Percentiles rank a stretch among this genome's conserved stretches.
Conservation (phyloP, 92 coral and sea anemone genomes). For the Epizoanthus illoricatus region DNA sequence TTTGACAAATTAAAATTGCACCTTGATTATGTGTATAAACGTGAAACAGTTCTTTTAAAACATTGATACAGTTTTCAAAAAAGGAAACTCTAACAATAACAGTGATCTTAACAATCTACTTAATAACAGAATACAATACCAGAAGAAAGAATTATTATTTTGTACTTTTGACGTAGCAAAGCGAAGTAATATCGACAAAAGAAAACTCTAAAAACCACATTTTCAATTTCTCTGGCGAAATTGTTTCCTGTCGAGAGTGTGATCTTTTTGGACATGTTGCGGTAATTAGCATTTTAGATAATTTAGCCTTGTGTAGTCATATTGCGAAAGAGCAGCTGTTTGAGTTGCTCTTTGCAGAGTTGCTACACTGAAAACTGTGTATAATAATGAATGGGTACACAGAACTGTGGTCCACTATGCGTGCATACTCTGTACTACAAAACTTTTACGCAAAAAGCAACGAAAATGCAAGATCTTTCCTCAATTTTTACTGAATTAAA, state of each 20-base stretch:
- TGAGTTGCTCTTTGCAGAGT: too few species aligned
- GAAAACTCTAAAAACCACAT: background rate
- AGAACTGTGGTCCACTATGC: too few species aligned
- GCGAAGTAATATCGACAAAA: background rate
- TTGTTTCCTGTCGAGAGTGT: conserved; percentile 10
- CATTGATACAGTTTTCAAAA: conserved; percentile 20
- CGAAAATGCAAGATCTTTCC: too few species aligned
- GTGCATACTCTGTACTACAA: too few species aligned
- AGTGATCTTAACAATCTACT: background rate
- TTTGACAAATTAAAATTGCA: conserved; percentile 1
- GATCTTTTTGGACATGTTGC: background rate
- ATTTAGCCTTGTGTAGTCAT: background rate
- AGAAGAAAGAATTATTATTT: background rate
- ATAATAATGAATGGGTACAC: background rate
- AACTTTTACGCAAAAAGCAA: too few species aligned
- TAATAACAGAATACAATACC: conserved; percentile 18
- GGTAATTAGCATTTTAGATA: background rate
- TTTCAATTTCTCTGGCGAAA: background rate
- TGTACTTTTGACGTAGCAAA: background rate
- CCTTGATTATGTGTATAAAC: conserved; percentile 7
- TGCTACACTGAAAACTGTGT: too few species aligned
- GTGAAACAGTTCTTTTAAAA: conserved; percentile 19
- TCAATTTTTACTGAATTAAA: too few species aligned
- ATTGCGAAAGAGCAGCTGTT: conserved; percentile 37
- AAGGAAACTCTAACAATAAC: background rate